A percentile compares a stretch with the other conserved stretches of the same genome.
Evolutionary conservation across 2,888 invertebrate genomes (phyloP).

Genomic region (Strigamia maritima): DNA sequence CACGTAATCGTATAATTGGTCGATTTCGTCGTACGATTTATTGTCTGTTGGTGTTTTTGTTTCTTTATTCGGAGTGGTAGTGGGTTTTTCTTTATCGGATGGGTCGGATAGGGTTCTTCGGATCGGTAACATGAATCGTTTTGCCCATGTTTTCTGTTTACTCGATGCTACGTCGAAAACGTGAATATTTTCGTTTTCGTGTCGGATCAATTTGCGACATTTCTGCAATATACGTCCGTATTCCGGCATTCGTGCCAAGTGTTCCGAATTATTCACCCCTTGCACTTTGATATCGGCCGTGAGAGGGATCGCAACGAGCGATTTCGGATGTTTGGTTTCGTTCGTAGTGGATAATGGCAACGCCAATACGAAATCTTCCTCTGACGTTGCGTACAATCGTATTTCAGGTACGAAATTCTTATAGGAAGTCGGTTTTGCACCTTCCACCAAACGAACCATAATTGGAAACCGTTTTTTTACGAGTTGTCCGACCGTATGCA

Average conservation of each 20-base stretch:
- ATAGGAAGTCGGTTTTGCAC: constrained; percentile 68
- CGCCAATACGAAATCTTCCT: constrained; percentile 56
- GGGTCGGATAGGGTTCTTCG: constrained; percentile 42
- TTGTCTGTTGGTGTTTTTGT: constrained; percentile 53
- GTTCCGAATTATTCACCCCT: constrained; percentile 64
- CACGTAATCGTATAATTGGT: constrained; percentile 94
- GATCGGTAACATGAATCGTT: constrained; percentile 38
- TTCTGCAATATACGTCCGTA: constrained; percentile 37
- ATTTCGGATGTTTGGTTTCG: constrained; percentile 61
- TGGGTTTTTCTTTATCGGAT: constrained; percentile 1
- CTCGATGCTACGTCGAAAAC: constrained; percentile 39
- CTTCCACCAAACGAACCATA: constrained; percentile 86
- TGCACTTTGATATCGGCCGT: constrained; percentile 82
- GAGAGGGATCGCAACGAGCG: constrained; percentile 75
- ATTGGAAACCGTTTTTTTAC: constrained; percentile 85
- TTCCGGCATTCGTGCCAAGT: constrained; percentile 22
- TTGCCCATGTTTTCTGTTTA: neutral
- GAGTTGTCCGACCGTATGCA: constrained; percentile 84
- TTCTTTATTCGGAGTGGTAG: constrained; percentile 35
- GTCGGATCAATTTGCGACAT: constrained; percentile 40
- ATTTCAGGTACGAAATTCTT: constrained; percentile 83
- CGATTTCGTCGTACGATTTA: constrained; percentile 85
- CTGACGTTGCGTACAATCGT: constrained; percentile 72
- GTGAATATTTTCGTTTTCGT: constrained; percentile 40
- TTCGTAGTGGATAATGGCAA: constrained; percentile 46